Base-by-base conservation (phyloP, 2,888 invertebrate species). In the Epirrhoe tristata region DNA sequence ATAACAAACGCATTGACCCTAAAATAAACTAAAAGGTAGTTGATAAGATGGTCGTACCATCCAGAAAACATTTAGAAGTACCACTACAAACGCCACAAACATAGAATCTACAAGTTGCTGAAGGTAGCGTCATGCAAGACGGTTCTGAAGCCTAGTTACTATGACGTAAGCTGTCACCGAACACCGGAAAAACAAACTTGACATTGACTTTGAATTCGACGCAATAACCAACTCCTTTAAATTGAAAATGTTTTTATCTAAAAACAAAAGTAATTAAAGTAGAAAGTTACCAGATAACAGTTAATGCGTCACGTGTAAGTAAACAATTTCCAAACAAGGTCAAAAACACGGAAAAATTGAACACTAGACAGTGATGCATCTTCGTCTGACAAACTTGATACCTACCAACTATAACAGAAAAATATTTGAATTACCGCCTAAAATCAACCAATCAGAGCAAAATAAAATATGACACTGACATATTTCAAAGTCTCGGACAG, bases 101-200 rank as follows among this genome's bases (percentile, higher is more conserved):
- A 10, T 12, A 5, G 48, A 62, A 70, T 61, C 61, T 61, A 73
- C 66, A 69, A 72, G 72, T 64, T 58, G 36, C 62, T 53, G 51
- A 68, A 63, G 60, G 69, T 63, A 80, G 79, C 76, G 86, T 87
- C 85, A 88, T 85, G 89, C 86, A 83, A 86, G 85, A 86, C 72
- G 76, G 72, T 80, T 70, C 83, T 89, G 83, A 80, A 85, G 85
- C 74, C 88, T 80, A 76, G 76, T 74, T 75, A 77, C 83, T 81
- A 77, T 86, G 88, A 89, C 82, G 86, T 87, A 89, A 89, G 84
- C 14, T 84, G 82, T 83, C 77, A 71, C 71, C 77, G 76, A 73
- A 75, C 70, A 73, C 66, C 69, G 66, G 69, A 73, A 82, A 74
- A 77, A 79, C 71, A 72, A 77, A 76, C 69, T 83, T 58, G 85